These are phyloP conservation scores for Chauna torquata DNA, from an alignment of 2,113 vertebrate genomes.

Conservation along the genomic window DNA sequence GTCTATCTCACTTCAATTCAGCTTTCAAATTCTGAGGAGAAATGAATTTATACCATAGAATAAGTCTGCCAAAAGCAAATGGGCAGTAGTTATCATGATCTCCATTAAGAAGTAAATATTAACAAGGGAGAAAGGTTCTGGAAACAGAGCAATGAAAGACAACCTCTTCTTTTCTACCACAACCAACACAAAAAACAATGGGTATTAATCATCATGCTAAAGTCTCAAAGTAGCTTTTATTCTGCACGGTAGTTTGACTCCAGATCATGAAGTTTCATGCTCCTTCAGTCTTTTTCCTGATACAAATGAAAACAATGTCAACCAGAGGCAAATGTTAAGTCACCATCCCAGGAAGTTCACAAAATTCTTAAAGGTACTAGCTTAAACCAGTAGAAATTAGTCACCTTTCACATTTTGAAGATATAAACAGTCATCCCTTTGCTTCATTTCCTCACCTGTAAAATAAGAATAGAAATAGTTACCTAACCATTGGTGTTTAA, in stretches of 20 bases:
- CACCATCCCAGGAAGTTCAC: not conserved
- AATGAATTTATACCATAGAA: not conserved
- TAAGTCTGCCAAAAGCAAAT: not conserved
- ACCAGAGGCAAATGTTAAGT: not conserved
- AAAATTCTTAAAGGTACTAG: not conserved
- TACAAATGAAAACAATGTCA: not conserved
- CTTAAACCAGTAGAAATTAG: not conserved
- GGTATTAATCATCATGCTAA: not conserved
- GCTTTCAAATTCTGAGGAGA: not conserved
- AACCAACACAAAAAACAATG: not conserved
- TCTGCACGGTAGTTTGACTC: not conserved
- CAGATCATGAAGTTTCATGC: not conserved
- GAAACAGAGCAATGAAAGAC: not conserved
- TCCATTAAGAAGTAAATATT: not conserved
- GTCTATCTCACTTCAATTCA: not conserved
- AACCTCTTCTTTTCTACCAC: not conserved
- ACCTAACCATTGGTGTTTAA: not conserved
- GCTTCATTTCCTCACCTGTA: not conserved
- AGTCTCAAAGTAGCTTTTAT: not conserved
- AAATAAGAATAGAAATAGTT: not conserved
- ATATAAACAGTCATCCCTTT: not conserved
- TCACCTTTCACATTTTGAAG: not conserved
- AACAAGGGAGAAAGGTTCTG: not conserved
- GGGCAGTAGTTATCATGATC: not conserved
- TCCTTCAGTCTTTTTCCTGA: not conserved